Percentiles rank a stretch among this genome's conserved stretches.
Evolutionary conservation across 2,888 invertebrate genomes (phyloP).

Genomic region (Sericinus montela): DNA sequence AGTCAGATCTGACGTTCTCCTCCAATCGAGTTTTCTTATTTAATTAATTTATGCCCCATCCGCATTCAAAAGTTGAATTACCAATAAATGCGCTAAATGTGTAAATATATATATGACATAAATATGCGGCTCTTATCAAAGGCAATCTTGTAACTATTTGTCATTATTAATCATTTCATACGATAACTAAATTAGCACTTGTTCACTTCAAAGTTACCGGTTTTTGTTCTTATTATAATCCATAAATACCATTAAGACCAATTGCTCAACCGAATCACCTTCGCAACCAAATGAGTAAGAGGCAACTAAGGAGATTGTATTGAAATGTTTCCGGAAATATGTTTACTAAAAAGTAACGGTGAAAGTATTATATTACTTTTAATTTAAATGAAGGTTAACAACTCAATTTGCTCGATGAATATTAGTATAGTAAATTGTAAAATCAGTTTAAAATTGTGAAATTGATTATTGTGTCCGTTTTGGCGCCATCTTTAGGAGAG

Average conservation of each 20-base stretch:
- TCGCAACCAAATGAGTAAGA: constrained; percentile 51
- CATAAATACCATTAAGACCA: constrained; percentile 24
- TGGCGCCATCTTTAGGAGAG: constrained; percentile 45
- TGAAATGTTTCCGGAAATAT: constrained; percentile 56
- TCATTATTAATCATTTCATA: constrained; percentile 20
- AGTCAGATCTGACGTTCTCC: too few species aligned
- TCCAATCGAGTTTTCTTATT: too few species aligned
- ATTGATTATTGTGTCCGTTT: too few species aligned
- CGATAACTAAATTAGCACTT: constrained; percentile 1
- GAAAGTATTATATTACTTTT: constrained; percentile 51
- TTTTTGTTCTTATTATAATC: constrained; percentile 13
- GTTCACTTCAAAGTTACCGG: not conserved
- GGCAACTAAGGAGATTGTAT: constrained; percentile 51
- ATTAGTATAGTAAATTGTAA: constrained; percentile 11
- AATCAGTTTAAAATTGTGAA: too few species aligned
- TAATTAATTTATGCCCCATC: too few species aligned
- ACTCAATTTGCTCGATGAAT: constrained; percentile 13
- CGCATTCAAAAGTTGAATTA: too few species aligned
- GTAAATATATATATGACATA: too few species aligned
- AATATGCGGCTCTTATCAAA: too few species aligned
- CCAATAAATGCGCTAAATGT: too few species aligned
- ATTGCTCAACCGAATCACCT: constrained; percentile 49
- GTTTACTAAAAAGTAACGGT: constrained; percentile 54
- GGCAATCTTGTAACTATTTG: constrained; percentile 12
- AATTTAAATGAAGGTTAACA: constrained; percentile 45